A percentile compares a stretch with the other conserved stretches of the same genome.
Conservation (phyloP, 2,888 invertebrate genomes). For the Ectemnius cavifrons region DNA sequence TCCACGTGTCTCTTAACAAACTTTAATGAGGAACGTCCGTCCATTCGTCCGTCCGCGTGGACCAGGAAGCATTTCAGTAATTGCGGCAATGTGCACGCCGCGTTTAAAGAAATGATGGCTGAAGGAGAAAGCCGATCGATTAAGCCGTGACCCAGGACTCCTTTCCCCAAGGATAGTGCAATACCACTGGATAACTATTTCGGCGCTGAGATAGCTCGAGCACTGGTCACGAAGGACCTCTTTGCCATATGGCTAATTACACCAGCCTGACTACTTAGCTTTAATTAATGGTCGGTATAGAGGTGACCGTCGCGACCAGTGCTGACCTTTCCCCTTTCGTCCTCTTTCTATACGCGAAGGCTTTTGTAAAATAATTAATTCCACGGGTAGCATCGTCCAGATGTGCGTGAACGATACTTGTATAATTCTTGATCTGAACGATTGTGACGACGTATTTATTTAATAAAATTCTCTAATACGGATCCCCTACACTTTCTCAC, state of each 20-base stretch:
- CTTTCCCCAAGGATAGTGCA: slow-evolving; percentile 48
- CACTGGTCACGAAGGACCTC: slow-evolving; percentile 26
- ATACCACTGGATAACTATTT: slow-evolving; percentile 32
- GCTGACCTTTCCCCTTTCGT: not conserved
- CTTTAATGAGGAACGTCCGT: slow-evolving; percentile 39
- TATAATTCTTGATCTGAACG: slow-evolving; percentile 55
- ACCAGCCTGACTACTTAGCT: slow-evolving; percentile 23
- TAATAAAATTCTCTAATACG: slow-evolving; percentile 62
- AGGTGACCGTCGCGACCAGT: not conserved
- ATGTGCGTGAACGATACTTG: slow-evolving; percentile 48
- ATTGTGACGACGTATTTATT: slow-evolving; percentile 64
- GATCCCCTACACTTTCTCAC: not conserved
- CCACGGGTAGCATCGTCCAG: slow-evolving; percentile 5
- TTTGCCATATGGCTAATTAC: slow-evolving; percentile 13
- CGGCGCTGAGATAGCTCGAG: slow-evolving; percentile 14
- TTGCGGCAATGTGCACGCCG: slow-evolving; percentile 3
- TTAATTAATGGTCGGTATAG: slow-evolving; percentile 30
- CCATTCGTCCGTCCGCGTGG: slow-evolving; percentile 49
- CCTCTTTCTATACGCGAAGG: slow-evolving; percentile 1
- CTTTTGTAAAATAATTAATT: slow-evolving; percentile 26
- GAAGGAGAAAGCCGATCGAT: slow-evolving; percentile 38
- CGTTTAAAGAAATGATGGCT: slow-evolving; percentile 10
- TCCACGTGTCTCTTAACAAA: slow-evolving; percentile 1
- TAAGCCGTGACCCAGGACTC: slow-evolving; percentile 18
- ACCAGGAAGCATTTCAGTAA: slow-evolving; percentile 21